Conservation (phyloP, 2,888 invertebrate species). For the Molorchus minor region DNA sequence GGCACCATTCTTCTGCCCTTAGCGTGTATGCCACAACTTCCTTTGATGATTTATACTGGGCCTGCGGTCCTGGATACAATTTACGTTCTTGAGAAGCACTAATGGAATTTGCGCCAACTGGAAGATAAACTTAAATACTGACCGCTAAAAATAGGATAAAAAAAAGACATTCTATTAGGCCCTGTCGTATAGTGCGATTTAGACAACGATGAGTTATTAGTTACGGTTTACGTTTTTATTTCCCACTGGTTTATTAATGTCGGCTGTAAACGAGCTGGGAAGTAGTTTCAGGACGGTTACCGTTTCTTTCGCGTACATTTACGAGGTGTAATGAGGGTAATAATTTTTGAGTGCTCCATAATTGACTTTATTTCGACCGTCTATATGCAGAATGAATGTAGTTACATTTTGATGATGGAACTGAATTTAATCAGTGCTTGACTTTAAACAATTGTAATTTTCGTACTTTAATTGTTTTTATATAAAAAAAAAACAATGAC, state of each 20-base stretch:
- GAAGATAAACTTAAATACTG: not conserved
- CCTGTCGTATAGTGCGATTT: not conserved
- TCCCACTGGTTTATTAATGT: not conserved
- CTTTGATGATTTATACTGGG: no score
- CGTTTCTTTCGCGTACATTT: not conserved
- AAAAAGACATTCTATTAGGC: conserved; percentile 2
- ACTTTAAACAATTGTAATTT: no score
- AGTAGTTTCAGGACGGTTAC: not conserved
- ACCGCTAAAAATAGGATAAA: not conserved
- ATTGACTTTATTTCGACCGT: no score
- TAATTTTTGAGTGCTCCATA: no score
- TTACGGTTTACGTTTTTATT: conserved; percentile 6
- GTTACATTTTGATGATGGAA: no score
- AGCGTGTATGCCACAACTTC: no score
- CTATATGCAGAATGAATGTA: no score
- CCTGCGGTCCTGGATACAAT: no score
- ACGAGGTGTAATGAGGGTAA: not conserved
- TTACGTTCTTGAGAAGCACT: not conserved
- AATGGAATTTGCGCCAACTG: not conserved
- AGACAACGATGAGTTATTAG: not conserved
- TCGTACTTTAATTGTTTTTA: no score
- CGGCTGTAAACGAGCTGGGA: not conserved
- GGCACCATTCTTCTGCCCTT: no score
- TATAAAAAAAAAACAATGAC: no score
- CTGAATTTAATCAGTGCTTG: no score